Percentiles rank a stretch among this genome's conserved stretches.
Conservation (phyloP, 2,113 vertebrate species). For the Albula goreensis region DNA sequence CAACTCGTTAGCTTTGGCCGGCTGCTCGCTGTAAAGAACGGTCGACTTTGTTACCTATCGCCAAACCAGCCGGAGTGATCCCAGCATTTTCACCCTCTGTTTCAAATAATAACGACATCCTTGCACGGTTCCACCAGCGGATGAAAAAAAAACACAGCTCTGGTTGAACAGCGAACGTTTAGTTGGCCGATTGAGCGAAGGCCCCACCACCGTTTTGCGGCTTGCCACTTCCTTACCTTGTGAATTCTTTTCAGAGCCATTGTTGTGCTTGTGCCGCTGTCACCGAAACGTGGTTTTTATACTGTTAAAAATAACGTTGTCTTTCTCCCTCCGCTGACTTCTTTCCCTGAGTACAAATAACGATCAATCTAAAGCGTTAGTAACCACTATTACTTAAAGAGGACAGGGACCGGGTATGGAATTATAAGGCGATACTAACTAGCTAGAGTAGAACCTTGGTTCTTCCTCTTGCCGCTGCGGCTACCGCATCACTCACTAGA, state of each 20-base stretch:
- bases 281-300: conserved; percentile 28
- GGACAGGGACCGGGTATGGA: neutral
- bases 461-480: conserved; percentile 37
- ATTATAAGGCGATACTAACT: conserved; percentile 27
- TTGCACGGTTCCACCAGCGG: neutral
- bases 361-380: conserved; percentile 17
- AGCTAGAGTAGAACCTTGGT: conserved; percentile 22
- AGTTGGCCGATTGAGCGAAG: neutral
- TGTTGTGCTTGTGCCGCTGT: conserved; percentile 37
- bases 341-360: conserved; percentile 19
- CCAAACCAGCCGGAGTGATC: neutral
- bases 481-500: conserved; percentile 41
- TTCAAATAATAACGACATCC: neutral
- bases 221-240: conserved; percentile 61
- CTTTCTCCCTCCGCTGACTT: conserved; percentile 22
- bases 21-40: neutral
- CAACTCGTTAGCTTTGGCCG: neutral
- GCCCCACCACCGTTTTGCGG: neutral
- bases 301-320: conserved; percentile 28
- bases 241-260: conserved; percentile 75
- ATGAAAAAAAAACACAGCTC: neutral
- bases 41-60: neutral
- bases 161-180: neutral
- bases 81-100: neutral
- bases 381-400: neutral